Evolutionary conservation across 2,888 invertebrate genomes (phyloP).

Genomic region (Xanthostigma xanthostigma): DNA sequence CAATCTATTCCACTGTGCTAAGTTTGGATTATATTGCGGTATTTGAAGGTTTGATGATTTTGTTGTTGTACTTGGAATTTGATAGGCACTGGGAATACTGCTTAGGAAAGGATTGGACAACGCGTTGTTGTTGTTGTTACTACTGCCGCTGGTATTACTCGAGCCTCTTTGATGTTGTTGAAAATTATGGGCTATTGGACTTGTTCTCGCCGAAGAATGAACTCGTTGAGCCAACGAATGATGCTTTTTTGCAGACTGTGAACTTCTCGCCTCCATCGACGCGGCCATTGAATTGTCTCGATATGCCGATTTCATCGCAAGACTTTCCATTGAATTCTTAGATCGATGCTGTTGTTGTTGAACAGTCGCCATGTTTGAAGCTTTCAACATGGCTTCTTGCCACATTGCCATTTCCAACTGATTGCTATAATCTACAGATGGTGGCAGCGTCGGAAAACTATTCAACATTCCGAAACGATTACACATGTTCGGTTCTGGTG

Average conservation of each 20-base stretch:
- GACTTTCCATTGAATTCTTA: conserved; percentile 8
- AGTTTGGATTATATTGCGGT: conserved; percentile 20
- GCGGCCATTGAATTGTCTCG: conserved; percentile 5
- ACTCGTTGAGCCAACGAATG: conserved; percentile 18
- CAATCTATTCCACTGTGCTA: conserved; percentile 4
- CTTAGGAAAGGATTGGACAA: conserved; percentile 7
- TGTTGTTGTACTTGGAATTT: conserved; percentile 2
- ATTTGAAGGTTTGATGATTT: conserved; percentile 17
- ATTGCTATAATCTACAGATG: conserved; percentile 35
- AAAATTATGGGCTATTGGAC: conserved; percentile 32
- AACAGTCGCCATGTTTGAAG: conserved; percentile 20
- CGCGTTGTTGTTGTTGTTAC: neutral
- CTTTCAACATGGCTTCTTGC: conserved; percentile 51
- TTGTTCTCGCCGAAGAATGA: conserved; percentile 34
- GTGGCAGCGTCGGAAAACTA: conserved; percentile 19
- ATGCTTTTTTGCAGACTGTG: conserved; percentile 15
- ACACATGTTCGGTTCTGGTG: conserved; percentile 28
- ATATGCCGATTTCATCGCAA: conserved; percentile 6
- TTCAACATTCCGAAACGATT: conserved; percentile 21
- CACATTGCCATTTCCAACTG: conserved; percentile 47
- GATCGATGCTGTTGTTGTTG: conserved; percentile 19
- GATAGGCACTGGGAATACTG: conserved; percentile 6
- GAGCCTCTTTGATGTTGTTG: conserved; percentile 8
- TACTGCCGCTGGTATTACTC: conserved; percentile 1
- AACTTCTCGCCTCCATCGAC: conserved; percentile 18